phyloP scores from a whole-genome alignment of 2,797 vertebrate species.

The Semotilus atromaculatus region DNA sequence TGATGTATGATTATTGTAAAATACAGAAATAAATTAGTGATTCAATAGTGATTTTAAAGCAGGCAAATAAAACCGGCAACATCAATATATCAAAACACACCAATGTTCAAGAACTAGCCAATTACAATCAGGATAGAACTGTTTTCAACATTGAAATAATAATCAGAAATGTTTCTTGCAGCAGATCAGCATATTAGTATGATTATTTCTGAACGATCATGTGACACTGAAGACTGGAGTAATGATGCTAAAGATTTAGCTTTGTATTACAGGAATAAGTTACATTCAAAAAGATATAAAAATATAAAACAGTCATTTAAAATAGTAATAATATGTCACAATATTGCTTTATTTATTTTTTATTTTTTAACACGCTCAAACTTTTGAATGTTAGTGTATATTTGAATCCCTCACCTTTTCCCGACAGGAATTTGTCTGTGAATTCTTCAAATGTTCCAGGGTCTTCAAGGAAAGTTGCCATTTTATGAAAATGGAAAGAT shows the following conservation, averaged over 20 bases:
- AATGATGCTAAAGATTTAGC: background rate
- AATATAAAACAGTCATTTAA: background rate
- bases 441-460: slow-evolving; percentile 86
- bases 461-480: slow-evolving; percentile 81
- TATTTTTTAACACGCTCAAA: too few relatives aligned
- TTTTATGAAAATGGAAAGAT: slow-evolving; percentile 84
- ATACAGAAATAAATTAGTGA: background rate
- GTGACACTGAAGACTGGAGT: background rate
- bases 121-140: background rate
- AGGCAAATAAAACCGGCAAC: background rate
- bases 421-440: slow-evolving; percentile 73
- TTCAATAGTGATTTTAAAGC: background rate
- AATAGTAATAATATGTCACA: background rate
- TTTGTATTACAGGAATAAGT: background rate
- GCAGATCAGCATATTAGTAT: background rate
- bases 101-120: background rate
- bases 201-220: background rate
- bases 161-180: background rate
- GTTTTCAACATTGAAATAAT: background rate
- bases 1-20: background rate
- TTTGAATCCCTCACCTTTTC: slow-evolving; percentile 69
- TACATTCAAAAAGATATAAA: background rate
- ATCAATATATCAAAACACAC: background rate
- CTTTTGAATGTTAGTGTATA: background rate
- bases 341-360: too few relatives aligned